Evolutionary conservation across 2,113 vertebrate species (phyloP).

Genomic region (Menidia beryllina): DNA sequence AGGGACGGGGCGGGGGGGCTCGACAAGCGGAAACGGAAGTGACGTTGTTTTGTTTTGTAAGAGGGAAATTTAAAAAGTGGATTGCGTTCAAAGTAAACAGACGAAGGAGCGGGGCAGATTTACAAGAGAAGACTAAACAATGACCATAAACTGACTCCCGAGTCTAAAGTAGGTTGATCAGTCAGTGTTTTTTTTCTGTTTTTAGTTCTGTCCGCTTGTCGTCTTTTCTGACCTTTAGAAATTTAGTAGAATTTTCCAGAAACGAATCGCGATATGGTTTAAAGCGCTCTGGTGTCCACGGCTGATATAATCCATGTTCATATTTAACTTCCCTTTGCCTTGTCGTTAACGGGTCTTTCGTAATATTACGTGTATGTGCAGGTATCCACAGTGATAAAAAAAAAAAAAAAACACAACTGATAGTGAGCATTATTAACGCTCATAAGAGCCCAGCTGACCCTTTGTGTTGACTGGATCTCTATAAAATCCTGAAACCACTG

Average conservation of each 20-base stretch:
- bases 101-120: not conserved
- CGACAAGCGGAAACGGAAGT: conserved; percentile 33
- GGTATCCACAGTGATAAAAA: too few species aligned
- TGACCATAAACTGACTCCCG: not conserved
- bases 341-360: too few species aligned
- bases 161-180: conserved; percentile 11
- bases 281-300: not conserved
- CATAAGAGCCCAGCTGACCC: too few species aligned
- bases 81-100: conserved; percentile 21
- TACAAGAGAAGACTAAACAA: not conserved
- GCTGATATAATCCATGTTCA: too few species aligned
- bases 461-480: too few species aligned
- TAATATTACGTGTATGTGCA: too few species aligned
- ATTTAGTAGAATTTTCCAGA: not conserved
- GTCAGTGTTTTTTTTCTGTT: not conserved
- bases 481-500: too few species aligned
- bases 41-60: conserved; percentile 63
- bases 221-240: not conserved
- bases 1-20: not conserved
- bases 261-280: not conserved
- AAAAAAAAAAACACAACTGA: too few species aligned
- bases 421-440: too few species aligned
- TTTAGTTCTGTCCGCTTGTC: not conserved
- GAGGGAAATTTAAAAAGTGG: conserved; percentile 72
- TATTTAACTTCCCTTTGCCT: too few species aligned